Conservation (phyloP, 1,140 invertebrate species). For the Bathynomus jamesi region DNA sequence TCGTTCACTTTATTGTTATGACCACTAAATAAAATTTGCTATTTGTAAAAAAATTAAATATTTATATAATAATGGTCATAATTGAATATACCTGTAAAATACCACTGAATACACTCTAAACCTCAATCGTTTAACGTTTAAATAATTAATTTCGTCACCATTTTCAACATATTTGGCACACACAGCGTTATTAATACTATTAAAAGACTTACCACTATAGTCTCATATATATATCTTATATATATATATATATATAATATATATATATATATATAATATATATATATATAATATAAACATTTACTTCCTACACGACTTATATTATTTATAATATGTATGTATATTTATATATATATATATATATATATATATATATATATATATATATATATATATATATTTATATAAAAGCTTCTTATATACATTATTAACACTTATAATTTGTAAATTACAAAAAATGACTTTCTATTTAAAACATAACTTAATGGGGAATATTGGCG, state of each 20-base stretch:
- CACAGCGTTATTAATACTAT: not conserved
- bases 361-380: not conserved
- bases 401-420: not conserved
- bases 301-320: not conserved
- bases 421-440: not conserved
- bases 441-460: not conserved
- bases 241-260: not conserved
- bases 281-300: not conserved
- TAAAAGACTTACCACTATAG: not conserved
- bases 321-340: not conserved
- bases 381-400: not conserved
- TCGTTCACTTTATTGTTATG: not conserved
- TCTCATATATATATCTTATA: not conserved
- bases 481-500: not conserved
- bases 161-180: not conserved
- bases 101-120: not conserved
- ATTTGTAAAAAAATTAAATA: constrained; percentile 11
- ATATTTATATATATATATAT: not conserved
- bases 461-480: not conserved
- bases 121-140: no score
- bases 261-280: not conserved
- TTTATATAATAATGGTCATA: not conserved
- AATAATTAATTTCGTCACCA: no score
- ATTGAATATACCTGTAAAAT: not conserved
- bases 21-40: no score